Conservation (phyloP, 92 coral and sea anemone genomes). For the Galaxea fascicularis region DNA sequence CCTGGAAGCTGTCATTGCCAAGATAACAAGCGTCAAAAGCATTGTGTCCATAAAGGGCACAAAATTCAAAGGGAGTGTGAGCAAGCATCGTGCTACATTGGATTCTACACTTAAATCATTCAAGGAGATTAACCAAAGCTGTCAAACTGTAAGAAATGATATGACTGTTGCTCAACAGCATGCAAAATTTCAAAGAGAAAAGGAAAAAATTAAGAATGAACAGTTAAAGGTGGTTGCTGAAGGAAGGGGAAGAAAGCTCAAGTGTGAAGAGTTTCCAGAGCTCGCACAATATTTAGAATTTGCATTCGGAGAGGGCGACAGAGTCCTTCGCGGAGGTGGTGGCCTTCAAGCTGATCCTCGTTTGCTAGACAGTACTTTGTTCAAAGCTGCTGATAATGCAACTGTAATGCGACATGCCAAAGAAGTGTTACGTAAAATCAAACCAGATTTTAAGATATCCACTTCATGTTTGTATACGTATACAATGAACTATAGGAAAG, state of each 20-base stretch:
- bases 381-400: conserved; percentile 69
- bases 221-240: neutral
- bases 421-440: conserved; percentile 36
- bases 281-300: conserved; percentile 59
- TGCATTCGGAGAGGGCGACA: conserved; percentile 74
- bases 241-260: conserved; percentile 64
- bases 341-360: conserved; percentile 74
- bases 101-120: conserved; percentile 24
- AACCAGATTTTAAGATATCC: conserved; percentile 56
- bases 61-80: conserved; percentile 38
- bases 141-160: conserved; percentile 65
- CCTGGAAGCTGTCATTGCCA: conserved; percentile 47
- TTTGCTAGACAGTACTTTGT: conserved; percentile 50
- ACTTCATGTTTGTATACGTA: conserved; percentile 60
- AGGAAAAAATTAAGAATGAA: conserved; percentile 29
- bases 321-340: conserved; percentile 53
- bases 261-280: conserved; percentile 74
- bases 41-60: conserved; percentile 5
- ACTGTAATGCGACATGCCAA: conserved; percentile 65
- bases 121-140: conserved; percentile 39
- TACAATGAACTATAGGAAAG: too few species aligned
- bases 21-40: conserved; percentile 37
- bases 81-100: conserved; percentile 25
- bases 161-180: conserved; percentile 63
- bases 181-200: conserved; percentile 20